These are phyloP conservation scores for Himalopsyche phryganea DNA, from an alignment of 1,140 invertebrate species.

Conservation along the genomic window DNA sequence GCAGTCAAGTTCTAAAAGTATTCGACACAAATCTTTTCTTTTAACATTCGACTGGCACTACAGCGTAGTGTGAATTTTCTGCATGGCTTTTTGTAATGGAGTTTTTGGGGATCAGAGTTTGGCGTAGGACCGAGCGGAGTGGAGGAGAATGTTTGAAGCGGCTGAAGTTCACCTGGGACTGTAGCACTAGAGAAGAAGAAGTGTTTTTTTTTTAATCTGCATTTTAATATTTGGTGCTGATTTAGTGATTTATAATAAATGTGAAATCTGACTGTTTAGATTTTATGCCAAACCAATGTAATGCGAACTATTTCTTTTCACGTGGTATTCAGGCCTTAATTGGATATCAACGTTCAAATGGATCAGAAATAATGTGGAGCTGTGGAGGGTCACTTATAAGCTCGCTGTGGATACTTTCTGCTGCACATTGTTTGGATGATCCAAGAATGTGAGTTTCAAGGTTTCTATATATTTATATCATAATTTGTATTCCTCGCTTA, in stretches of 20 bases:
- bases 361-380: slow-evolving; percentile 12
- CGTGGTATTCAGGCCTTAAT: slow-evolving; percentile 9
- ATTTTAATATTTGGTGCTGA: neutral
- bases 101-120: too few relatives aligned
- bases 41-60: too few relatives aligned
- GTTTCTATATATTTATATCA: too few relatives aligned
- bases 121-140: too few relatives aligned
- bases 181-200: too few relatives aligned
- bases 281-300: neutral
- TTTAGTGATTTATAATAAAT: neutral
- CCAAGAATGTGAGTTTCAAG: slow-evolving; percentile 14
- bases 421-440: slow-evolving; percentile 35
- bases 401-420: slow-evolving; percentile 33
- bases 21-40: too few relatives aligned
- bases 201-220: neutral
- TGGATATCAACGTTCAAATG: slow-evolving; percentile 6
- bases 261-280: neutral
- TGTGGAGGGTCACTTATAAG: slow-evolving; percentile 36
- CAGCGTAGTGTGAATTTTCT: too few relatives aligned
- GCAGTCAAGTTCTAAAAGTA: too few relatives aligned
- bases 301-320: neutral
- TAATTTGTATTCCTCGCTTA: neutral
- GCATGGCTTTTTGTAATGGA: too few relatives aligned
- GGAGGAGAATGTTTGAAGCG: too few relatives aligned
- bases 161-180: too few relatives aligned